phyloP scores from a whole-genome alignment of 2,113 vertebrate species.

The Propithecus coquereli region DNA sequence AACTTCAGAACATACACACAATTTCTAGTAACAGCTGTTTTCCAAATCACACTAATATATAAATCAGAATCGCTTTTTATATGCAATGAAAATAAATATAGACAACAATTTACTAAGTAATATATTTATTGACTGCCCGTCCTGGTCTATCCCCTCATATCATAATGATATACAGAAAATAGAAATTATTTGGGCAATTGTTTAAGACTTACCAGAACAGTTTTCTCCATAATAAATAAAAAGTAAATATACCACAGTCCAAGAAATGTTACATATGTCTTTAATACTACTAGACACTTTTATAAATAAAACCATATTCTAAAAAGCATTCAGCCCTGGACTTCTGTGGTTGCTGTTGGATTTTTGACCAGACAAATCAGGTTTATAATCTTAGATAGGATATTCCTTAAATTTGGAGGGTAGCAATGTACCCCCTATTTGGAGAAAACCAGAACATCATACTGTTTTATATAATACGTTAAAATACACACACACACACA shows the following conservation, averaged over 20 bases:
- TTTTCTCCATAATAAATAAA: background rate
- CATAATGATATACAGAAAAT: background rate
- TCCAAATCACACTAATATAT: slow-evolving; percentile 47
- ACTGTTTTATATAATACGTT: background rate
- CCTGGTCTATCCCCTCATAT: too few species aligned
- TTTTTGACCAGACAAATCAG: background rate
- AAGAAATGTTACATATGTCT: background rate
- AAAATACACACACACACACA: background rate
- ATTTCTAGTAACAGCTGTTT: slow-evolving; percentile 70
- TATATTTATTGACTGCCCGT: background rate
- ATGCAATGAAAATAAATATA: background rate
- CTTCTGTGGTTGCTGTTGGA: background rate
- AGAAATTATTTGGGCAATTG: background rate
- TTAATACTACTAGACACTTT: background rate
- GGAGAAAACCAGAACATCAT: background rate
- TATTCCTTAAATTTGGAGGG: background rate
- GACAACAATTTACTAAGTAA: background rate
- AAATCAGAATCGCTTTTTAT: background rate
- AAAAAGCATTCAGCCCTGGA: rapidly evolving
- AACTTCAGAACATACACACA: slow-evolving; percentile 52
- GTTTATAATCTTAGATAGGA: background rate
- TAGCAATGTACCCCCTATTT: background rate
- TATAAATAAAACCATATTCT: background rate
- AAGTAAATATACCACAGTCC: background rate
- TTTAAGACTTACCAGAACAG: background rate